These are phyloP conservation scores for Parus major DNA, from an alignment of 2,113 vertebrate genomes.

Conservation along the genomic window DNA sequence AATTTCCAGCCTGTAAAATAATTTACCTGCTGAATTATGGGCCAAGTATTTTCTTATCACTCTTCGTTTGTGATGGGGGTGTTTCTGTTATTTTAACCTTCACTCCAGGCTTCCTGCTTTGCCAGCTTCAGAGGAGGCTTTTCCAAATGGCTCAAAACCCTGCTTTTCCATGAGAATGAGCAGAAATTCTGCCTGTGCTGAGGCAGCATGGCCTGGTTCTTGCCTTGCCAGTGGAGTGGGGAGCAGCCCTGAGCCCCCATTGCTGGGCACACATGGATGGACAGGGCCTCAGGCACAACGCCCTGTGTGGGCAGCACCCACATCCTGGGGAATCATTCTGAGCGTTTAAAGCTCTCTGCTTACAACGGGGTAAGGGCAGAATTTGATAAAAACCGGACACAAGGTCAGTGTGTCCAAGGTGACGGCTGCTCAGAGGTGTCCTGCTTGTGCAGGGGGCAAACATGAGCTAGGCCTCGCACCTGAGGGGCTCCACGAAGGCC, in stretches of 20 bases:
- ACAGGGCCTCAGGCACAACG: not conserved
- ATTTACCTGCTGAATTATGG: conserved; percentile 53
- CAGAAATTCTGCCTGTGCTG: conserved; percentile 38
- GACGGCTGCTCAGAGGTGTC: not conserved
- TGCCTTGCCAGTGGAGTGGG: conserved; percentile 12
- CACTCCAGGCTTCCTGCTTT: conserved; percentile 71
- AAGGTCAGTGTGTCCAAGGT: not conserved
- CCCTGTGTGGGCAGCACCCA: not conserved
- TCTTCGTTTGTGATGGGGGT: conserved; percentile 29
- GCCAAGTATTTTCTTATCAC: conserved; percentile 22
- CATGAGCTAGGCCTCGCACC: not conserved
- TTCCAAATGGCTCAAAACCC: conserved; percentile 11
- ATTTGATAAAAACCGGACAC: not conserved
- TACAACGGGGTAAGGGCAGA: not conserved
- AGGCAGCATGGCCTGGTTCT: not conserved
- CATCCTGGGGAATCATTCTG: not conserved
- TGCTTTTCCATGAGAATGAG: not conserved
- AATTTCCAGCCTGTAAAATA: conserved; percentile 1
- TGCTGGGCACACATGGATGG: not conserved
- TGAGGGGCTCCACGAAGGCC: not conserved
- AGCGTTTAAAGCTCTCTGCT: not conserved
- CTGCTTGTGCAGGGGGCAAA: not conserved
- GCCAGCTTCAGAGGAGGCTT: conserved; percentile 72
- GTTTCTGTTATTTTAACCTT: conserved; percentile 52
- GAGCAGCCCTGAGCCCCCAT: not conserved